Conservation (phyloP, 2,888 invertebrate genomes). For the Pinctada fucata region DNA sequence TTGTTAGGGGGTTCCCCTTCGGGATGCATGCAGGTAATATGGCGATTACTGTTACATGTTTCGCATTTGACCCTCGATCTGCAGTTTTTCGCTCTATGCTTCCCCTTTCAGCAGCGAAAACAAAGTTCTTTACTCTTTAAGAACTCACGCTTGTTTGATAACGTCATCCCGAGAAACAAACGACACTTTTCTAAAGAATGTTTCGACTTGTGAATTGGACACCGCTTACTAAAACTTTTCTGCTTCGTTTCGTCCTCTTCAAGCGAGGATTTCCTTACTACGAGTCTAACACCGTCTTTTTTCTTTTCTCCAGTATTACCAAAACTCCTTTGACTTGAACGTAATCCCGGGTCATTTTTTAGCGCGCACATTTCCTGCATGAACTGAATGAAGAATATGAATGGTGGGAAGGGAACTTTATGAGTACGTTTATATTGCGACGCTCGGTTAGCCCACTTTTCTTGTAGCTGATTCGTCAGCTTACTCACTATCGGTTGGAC, state of each 20-base stretch:
- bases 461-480: background rate
- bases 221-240: background rate
- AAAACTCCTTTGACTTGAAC: background rate
- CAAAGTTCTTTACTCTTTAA: background rate
- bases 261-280: background rate
- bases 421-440: slow-evolving; percentile 20
- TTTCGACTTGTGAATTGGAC: slow-evolving; percentile 5
- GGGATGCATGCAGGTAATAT: no score
- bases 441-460: slow-evolving; percentile 21
- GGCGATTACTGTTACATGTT: no score
- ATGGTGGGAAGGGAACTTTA: slow-evolving; percentile 24
- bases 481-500: background rate
- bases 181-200: slow-evolving; percentile 4
- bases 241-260: background rate
- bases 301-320: background rate
- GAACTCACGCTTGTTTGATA: no score
- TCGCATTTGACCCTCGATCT: background rate
- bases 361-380: slow-evolving; percentile 23
- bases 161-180: no score
- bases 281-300: background rate
- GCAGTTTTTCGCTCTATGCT: slow-evolving; percentile 17
- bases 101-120: slow-evolving; percentile 7
- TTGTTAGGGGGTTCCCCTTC: no score
- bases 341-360: slow-evolving; percentile 29
- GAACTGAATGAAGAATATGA: slow-evolving; percentile 15